These are phyloP conservation scores for Pollenia griseotomentosa DNA, from an alignment of 2,888 invertebrate species.

Conservation along the genomic window DNA sequence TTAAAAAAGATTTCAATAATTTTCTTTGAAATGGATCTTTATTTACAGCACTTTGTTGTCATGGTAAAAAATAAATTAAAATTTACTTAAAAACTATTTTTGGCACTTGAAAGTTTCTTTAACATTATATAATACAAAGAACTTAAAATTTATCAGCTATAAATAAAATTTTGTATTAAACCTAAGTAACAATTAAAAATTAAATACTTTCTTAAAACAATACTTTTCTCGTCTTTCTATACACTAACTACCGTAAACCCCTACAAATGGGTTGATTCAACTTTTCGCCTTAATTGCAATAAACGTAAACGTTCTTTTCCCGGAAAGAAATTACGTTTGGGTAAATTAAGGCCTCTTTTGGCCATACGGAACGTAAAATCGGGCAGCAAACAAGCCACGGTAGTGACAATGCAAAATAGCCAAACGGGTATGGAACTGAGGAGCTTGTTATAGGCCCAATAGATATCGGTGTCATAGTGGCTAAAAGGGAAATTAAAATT, in stretches of 20 bases:
- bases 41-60: conserved; percentile 65
- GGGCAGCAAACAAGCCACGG: conserved; percentile 86
- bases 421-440: conserved; percentile 86
- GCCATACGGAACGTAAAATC: conserved; percentile 84
- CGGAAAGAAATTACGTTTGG: conserved; percentile 80
- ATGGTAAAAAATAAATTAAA: conserved; percentile 69
- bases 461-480: conserved; percentile 85
- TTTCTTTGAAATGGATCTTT: conserved; percentile 13
- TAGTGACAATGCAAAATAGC: conserved; percentile 85
- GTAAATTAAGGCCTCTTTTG: conserved; percentile 79
- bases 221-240: not conserved
- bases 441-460: conserved; percentile 87
- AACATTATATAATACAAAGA: conserved; percentile 18
- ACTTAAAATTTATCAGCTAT: not conserved
- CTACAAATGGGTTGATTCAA: conserved; percentile 79
- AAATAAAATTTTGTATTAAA: conserved; percentile 40
- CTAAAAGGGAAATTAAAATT: conserved; percentile 78
- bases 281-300: conserved; percentile 76
- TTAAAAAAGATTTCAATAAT: not conserved
- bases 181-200: conserved; percentile 58
- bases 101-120: conserved; percentile 65
- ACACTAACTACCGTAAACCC: not conserved
- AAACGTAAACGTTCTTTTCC: conserved; percentile 78
- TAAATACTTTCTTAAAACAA: conserved; percentile 50
- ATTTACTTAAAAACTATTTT: conserved; percentile 60